Evolutionary conservation across 2,888 invertebrate species (phyloP).

Genomic region (Cosmopolites sordidus): DNA sequence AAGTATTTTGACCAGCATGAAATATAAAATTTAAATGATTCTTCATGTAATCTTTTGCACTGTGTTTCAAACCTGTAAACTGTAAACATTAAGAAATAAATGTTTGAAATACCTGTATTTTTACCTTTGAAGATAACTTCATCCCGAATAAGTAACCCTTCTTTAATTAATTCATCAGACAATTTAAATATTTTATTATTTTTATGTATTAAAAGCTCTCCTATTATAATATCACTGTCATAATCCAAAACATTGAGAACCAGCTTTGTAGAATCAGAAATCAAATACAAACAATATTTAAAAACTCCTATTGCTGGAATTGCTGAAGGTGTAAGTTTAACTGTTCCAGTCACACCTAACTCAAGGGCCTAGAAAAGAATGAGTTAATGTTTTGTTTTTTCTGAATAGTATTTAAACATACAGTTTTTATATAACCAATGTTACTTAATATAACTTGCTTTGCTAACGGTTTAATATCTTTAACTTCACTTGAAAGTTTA

Average conservation of each 20-base stretch:
- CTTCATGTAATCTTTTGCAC: constrained; percentile 28
- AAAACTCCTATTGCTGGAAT: constrained; percentile 20
- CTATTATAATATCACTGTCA: constrained; percentile 31
- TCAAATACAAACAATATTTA: constrained; percentile 19
- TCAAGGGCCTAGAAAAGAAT: constrained; percentile 22
- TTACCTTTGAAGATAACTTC: constrained; percentile 27
- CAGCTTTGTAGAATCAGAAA: constrained; percentile 17
- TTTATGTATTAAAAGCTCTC: constrained; percentile 32
- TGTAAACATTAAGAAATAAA: constrained; percentile 3
- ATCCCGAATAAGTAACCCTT: constrained; percentile 22
- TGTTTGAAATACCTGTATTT: too few species aligned
- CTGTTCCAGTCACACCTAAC: constrained; percentile 22
- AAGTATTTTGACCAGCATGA: constrained; percentile 4
- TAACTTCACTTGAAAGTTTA: constrained; percentile 30
- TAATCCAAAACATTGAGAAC: constrained; percentile 26
- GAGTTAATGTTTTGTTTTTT: neutral
- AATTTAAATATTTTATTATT: constrained; percentile 27
- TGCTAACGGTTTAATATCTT: constrained; percentile 27
- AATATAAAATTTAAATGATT: constrained; percentile 24
- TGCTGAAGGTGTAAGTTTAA: constrained; percentile 15
- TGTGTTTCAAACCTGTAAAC: constrained; percentile 25
- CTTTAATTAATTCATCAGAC: constrained; percentile 25
- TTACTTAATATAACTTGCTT: constrained; percentile 36
- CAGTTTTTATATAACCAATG: constrained; percentile 33
- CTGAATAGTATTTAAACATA: constrained; percentile 14